Evolutionary conservation across 2,113 vertebrate species (phyloP).

Genomic region (Otocyon megalotis): DNA sequence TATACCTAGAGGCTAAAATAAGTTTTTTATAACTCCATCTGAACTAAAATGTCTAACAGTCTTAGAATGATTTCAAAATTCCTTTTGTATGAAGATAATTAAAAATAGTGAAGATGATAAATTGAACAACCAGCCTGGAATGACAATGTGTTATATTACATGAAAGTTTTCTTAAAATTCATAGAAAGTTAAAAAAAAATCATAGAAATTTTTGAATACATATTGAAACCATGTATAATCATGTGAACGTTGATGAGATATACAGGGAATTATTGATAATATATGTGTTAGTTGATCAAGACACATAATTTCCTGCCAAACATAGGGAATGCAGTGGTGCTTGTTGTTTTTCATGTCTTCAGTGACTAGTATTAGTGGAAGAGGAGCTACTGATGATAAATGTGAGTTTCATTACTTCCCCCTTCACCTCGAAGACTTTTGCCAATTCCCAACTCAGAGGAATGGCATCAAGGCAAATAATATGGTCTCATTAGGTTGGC

Average conservation of each 20-base stretch:
- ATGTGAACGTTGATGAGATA: background rate
- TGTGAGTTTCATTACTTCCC: background rate
- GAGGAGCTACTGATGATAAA: rapidly evolving
- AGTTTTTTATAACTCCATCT: background rate
- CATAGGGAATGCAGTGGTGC: rapidly evolving
- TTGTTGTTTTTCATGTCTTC: background rate
- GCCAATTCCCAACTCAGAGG: background rate
- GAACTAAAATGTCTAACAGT: slow-evolving; percentile 56
- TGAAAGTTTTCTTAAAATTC: background rate
- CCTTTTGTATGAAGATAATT: slow-evolving; percentile 36
- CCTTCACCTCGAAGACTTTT: background rate
- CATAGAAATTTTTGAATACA: background rate
- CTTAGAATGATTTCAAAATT: slow-evolving; percentile 51
- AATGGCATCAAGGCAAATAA: background rate
- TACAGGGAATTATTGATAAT: background rate
- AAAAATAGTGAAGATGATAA: background rate
- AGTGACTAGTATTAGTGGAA: background rate
- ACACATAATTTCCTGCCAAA: background rate
- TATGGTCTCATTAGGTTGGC: background rate
- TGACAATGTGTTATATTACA: background rate
- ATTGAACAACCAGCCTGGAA: background rate
- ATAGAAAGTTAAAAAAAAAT: background rate
- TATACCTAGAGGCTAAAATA: slow-evolving; percentile 1
- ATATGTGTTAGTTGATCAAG: background rate
- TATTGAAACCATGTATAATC: background rate